Conservation (phyloP, 92 coral and sea anemone species). For the Porites cylindrica region DNA sequence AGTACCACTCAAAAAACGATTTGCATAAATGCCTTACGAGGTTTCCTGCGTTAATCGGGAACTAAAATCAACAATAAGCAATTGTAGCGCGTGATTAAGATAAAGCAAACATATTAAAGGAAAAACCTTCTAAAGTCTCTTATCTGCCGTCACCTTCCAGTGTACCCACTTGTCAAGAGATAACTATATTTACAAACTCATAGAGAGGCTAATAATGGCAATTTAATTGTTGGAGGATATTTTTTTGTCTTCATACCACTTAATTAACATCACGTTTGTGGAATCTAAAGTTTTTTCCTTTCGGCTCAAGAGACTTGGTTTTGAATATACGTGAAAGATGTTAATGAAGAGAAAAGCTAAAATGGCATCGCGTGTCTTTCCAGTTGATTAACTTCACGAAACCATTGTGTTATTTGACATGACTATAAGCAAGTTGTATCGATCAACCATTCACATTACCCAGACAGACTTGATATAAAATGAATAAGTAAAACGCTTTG, state of each 20-base stretch:
- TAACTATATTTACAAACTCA: constrained; percentile 42
- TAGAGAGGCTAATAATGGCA: constrained; percentile 37
- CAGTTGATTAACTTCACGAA: constrained; percentile 1
- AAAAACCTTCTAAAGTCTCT: background rate
- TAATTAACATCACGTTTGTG: constrained; percentile 35
- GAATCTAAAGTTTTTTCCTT: background rate
- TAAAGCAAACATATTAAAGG: constrained; percentile 41
- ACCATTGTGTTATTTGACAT: constrained; percentile 8
- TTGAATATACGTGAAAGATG: background rate
- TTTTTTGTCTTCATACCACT: constrained; percentile 16
- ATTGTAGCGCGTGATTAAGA: constrained; percentile 12
- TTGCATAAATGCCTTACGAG: constrained; percentile 18
- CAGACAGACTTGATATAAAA: background rate
- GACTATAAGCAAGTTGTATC: background rate
- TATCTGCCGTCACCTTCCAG: constrained; percentile 20
- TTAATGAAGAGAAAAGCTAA: background rate
- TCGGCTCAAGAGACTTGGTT: background rate
- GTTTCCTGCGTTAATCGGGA: constrained; percentile 17
- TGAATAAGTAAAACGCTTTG: too few relatives aligned
- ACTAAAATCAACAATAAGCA: constrained; percentile 10
- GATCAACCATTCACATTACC: background rate
- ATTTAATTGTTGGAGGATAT: constrained; percentile 42
- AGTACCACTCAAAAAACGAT: constrained; percentile 48
- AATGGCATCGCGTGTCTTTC: constrained; percentile 11
- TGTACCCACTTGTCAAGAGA: background rate